phyloP scores from a whole-genome alignment of 1,140 invertebrate genomes.

The Maconellicoccus hirsutus region DNA sequence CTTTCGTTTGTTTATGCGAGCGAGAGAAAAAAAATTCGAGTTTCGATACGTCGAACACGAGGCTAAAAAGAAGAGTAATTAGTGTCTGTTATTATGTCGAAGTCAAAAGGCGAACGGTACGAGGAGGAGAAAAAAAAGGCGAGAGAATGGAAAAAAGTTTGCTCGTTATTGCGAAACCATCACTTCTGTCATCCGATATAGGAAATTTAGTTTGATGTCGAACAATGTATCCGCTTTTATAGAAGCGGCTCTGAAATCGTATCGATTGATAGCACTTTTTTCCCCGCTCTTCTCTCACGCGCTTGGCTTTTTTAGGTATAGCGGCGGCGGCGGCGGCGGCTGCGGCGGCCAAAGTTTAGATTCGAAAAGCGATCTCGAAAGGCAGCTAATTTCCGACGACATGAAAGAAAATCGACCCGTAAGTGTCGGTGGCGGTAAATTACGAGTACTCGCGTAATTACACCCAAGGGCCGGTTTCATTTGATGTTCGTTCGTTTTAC shows the following conservation, averaged over 20 bases:
- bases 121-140: neutral
- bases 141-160: neutral
- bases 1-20: too few relatives aligned
- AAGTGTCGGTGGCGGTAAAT: neutral
- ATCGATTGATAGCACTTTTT: neutral
- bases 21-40: too few relatives aligned
- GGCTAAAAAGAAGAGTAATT: neutral
- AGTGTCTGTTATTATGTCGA: neutral
- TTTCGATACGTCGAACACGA: too few relatives aligned
- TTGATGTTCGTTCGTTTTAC: neutral
- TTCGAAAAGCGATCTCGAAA: neutral
- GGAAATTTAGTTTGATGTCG: neutral
- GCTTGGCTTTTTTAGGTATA: slow-evolving; percentile 4
- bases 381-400: neutral
- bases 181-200: neutral
- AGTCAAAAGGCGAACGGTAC: neutral
- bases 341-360: neutral
- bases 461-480: too few relatives aligned
- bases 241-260: neutral
- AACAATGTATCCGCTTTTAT: neutral
- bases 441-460: too few relatives aligned
- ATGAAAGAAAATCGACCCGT: slow-evolving; percentile 13
- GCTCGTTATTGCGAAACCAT: slow-evolving; percentile 3
- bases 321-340: too few relatives aligned
- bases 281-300: neutral